Evolutionary conservation across 2,797 vertebrate species (phyloP), one percentile per base, ranked within the genome.

Genomic region (Brachymystax lenok): DNA sequence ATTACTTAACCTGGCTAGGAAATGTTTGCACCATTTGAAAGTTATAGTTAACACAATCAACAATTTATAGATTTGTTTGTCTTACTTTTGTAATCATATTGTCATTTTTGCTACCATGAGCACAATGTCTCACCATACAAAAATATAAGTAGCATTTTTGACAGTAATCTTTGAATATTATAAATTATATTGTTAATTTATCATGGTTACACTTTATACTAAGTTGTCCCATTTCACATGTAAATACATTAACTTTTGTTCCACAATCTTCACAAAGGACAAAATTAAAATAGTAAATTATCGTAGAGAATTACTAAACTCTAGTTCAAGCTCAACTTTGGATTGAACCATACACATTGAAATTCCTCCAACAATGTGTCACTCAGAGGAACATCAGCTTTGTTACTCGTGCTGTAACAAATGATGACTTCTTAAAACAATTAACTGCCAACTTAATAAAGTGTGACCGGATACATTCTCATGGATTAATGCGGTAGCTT

Each of bases 171-270:
- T 75, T 80, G 68, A 50, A 73, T 69, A 70, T 67, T 71, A 69
- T 69, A 77, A 71, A 71, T 79, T 77, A 77, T 50, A 71, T 35
- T 35, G 33, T 35, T 16, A 51, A 5, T 68, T 27, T 40, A 6
- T 86, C 84, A 77, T 54, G 77, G 78, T 64, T 78, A 81, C 83
- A 82, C 79, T 86, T 82, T 74, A 85, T 77, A 80, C 74, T 74
- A 74, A 78, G 46, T 61, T 40, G 68, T 81, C 54, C 56, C 73
- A 71, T 35, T 71, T 79, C 61, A 74, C 77, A 64, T 79, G 79
- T 79, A 67, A 5, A 67, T 33, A 52, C 69, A 71, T 78, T 64
- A 73, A 28, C 51, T 35, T 61, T 77, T 13, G 33, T 73, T 69
- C n/a, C 69, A 69, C 33, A 17, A 64, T 74, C 69, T 27, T 24